Base-by-base conservation (phyloP, 1,140 invertebrate species). In the Polyergus mexicanus region DNA sequence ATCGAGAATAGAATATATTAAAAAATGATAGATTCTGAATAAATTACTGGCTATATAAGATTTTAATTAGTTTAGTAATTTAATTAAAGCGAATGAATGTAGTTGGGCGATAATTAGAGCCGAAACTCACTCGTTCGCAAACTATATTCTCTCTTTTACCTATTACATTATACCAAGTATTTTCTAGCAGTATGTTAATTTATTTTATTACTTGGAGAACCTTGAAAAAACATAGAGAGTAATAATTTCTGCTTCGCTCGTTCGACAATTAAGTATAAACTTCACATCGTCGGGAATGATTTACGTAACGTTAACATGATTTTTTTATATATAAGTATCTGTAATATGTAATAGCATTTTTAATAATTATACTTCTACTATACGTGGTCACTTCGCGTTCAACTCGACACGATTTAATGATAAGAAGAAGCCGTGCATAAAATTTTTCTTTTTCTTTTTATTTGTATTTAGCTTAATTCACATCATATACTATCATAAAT, bases 231-330 rank as follows among this genome's bases (percentile, higher is more conserved):
- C 38, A 22, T 71, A 72, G 54, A 35, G 41, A 58, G 80, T 60
- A 71, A 65, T 72, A 68, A 68, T 76, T 84, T 63, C 47, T 28
- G 71, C 41, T 41, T 28, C 54, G 22, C 68, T 81, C 41, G 86
- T 35, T 69, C 72, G 47, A 77, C 54, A 54, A 87, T 87, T 41
- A 38, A 65, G 54, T 41, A 78, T 28, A 69, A 69, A 80, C 69
- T 69, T 69, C 35, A 80, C 44, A 69, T 69, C 35, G 32, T n/a
- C 4, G 35, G 13, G 19, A 35, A 80, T 56, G n/a, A 28, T 69
- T 80, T 80, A 80, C 11, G 32, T 69, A 56, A 54, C 47, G 13
- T 69, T 78, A 66, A 51, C 47, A 54, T 25, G 10, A 47, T 38
- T 4, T 32, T 66, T 77, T 77, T 62, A 16, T 60, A 62, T 44